A percentile compares a stretch with the other conserved stretches of the same genome.
phyloP scores from a whole-genome alignment of 35 echinoderm and acorn worm genomes.

The Diadema setosum region DNA sequence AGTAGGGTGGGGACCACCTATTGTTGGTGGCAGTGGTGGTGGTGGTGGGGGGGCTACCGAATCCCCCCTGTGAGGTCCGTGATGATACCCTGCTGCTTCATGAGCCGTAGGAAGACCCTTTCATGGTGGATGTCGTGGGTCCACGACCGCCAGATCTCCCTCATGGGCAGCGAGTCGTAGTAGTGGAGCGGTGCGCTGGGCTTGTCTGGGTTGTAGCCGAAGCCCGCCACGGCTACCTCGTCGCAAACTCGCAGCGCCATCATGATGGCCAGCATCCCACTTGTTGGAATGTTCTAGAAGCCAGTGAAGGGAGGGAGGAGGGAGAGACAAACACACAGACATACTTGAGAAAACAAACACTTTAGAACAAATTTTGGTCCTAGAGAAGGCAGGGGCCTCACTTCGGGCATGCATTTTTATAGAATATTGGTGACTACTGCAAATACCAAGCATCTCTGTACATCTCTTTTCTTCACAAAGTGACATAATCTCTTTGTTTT shows the following conservation, averaged over 20 bases:
- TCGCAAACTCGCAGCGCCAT: slow-evolving; percentile 71
- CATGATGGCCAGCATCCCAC: slow-evolving; percentile 75
- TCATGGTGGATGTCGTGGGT: slow-evolving; percentile 83
- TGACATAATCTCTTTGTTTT: no score
- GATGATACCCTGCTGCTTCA: slow-evolving; percentile 85
- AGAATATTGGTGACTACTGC: background rate
- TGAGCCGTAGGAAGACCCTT: slow-evolving; percentile 14
- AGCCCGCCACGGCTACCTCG: slow-evolving; percentile 83
- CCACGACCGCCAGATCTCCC: slow-evolving; percentile 48
- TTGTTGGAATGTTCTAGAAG: slow-evolving; percentile 86
- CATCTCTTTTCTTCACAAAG: no score
- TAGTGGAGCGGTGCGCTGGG: slow-evolving; percentile 85
- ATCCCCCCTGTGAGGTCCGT: slow-evolving; percentile 80
- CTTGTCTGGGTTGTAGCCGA: slow-evolving; percentile 67
- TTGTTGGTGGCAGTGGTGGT: no score
- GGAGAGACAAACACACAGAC: background rate
- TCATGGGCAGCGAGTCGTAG: slow-evolving; percentile 85
- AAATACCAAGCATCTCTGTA: no score
- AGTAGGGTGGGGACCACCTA: no score
- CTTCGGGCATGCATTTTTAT: no score
- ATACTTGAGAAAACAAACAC: background rate
- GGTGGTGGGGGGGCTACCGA: background rate
- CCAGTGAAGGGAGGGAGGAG: background rate
- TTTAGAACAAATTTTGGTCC: background rate
- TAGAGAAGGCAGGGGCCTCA: background rate